Conservation (phyloP, 2,113 vertebrate species). For the Etheostoma cragini region DNA sequence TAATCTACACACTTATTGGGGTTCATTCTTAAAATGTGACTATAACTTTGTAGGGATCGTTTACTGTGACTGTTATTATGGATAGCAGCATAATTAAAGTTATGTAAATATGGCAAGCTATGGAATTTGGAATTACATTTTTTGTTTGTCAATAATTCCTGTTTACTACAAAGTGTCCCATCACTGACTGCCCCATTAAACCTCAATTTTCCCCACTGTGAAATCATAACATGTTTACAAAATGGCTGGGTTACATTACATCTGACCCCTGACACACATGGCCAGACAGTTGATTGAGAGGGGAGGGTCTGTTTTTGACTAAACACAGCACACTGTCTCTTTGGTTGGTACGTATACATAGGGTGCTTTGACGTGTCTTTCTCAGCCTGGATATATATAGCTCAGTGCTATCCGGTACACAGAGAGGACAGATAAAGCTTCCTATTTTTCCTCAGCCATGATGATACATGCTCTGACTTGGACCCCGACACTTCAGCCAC, state of each 20-base stretch:
- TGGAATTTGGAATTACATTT: background rate
- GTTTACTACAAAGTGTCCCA: background rate
- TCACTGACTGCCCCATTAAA: background rate
- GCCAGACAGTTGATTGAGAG: background rate
- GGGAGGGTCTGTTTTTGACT: constrained; percentile 48
- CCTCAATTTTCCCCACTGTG: background rate
- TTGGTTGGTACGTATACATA: constrained; percentile 50
- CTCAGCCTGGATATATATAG: constrained; percentile 78
- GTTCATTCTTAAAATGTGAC: background rate
- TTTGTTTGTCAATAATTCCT: background rate
- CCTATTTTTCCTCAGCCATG: constrained; percentile 53
- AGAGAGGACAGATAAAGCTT: constrained; percentile 71
- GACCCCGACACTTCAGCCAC: constrained; percentile 15
- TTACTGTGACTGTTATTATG: background rate
- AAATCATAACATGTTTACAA: background rate
- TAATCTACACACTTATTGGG: background rate
- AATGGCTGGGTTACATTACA: background rate
- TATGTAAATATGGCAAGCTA: background rate
- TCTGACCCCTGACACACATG: constrained; percentile 12
- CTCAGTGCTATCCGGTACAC: constrained; percentile 70
- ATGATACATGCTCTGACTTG: constrained; percentile 35
- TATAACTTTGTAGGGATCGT: background rate
- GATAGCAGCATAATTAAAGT: background rate
- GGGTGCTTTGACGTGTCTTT: constrained; percentile 67
- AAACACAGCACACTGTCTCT: constrained; percentile 40